Evolutionary conservation across 1,140 invertebrate species (phyloP), one percentile per base, ranked within the genome.

Genomic region (Pteromalus puparum): DNA sequence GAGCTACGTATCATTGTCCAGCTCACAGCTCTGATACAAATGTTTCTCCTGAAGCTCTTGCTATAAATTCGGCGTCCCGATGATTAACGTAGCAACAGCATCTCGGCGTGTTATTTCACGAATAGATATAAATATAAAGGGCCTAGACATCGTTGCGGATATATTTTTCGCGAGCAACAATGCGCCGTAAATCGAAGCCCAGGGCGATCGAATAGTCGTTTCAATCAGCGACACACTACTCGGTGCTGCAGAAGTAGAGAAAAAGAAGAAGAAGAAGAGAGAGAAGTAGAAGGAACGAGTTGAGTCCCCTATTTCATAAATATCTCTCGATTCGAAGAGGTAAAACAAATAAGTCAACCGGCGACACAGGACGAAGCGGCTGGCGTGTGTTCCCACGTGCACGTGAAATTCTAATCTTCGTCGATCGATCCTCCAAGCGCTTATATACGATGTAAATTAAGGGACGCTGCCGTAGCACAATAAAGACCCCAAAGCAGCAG

Each of bases 341-440:
- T 68, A 84, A 81, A 85, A 81, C 73, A 85, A 85, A 85, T 85
- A 85, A 85, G 83, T 85, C 83, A 84, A 38, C 30, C 30, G 30
- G 70, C 48, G 70, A 70, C 68, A 70, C 10, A 15, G 68, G 68
- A 70, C 24, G 9, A 34, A n/a, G 30, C 13, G 18, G 13, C 70
- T 3, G 18, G 13, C 70, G 30, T 34, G 30, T 18, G 72, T 75
- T 82, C 81, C 81, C 81, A 82, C 72, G 53, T 82, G 75, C 73
- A 77, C 82, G 76, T 42, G 81, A 85, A 85, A 81, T 78, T 81
- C 80, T 85, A 82, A 85, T 85, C 84, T 85, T 7, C 38, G 78
- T 74, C 80, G 80, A 85, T 85, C 84, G 81, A 82, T 82, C 75
- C 53, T 85, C 26, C 81, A 77, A 67, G 72, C 28, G 46, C 80